Percentiles rank a stretch among this genome's conserved stretches.
Evolutionary conservation across 2,888 invertebrate species (phyloP).

Genomic region (Clistopyga incitator): DNA sequence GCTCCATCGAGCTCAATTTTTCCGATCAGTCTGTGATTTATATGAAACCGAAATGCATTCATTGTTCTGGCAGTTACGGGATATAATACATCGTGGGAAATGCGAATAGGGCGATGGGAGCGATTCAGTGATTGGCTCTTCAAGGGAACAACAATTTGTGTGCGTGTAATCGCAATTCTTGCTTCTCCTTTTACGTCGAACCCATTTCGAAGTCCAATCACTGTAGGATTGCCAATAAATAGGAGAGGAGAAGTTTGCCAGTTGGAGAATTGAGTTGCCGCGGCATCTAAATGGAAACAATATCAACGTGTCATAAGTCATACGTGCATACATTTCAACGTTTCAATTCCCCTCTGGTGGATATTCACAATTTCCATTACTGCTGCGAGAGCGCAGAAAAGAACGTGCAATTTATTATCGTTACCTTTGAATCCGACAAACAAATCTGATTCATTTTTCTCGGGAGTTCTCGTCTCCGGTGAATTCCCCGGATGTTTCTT

Average conservation of each 20-base stretch:
- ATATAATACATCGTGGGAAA: neutral
- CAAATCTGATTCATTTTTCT: conserved; percentile 43
- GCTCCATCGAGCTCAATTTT: conserved; percentile 5
- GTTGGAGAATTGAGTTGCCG: conserved; percentile 29
- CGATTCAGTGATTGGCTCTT: conserved; percentile 11
- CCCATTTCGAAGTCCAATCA: conserved; percentile 4
- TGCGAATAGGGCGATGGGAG: neutral
- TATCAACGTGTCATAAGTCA: conserved; percentile 55
- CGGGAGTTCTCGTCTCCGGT: neutral
- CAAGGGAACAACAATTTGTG: neutral
- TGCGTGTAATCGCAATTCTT: neutral
- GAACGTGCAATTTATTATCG: conserved; percentile 58
- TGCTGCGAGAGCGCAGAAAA: conserved; percentile 35
- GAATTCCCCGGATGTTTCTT: conserved; percentile 36
- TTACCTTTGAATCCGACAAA: conserved; percentile 48
- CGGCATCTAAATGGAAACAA: conserved; percentile 51
- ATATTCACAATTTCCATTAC: conserved; percentile 55
- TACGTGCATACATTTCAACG: conserved; percentile 40
- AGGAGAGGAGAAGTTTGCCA: neutral
- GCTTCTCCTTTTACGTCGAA: neutral
- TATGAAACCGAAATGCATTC: neutral
- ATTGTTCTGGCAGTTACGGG: neutral
- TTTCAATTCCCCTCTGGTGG: conserved; percentile 38
- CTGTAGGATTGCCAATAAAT: conserved; percentile 3
- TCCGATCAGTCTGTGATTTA: conserved; percentile 8